phyloP scores from a whole-genome alignment of 2,888 invertebrate genomes.

The Aleiodes alternator region DNA sequence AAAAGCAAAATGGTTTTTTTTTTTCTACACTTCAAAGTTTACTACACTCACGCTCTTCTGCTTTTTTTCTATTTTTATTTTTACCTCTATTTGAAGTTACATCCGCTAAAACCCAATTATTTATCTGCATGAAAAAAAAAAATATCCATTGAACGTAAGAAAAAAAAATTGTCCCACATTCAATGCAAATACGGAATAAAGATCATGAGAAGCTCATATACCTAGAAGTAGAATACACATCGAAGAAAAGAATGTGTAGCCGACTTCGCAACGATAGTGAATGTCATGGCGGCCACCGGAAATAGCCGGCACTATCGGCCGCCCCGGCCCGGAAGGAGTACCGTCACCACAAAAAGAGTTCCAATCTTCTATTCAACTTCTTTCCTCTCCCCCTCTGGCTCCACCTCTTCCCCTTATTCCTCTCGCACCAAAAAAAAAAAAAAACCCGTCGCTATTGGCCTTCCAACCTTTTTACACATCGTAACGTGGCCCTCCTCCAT shows the following conservation, averaged over 20 bases:
- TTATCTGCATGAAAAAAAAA: slow-evolving; percentile 4
- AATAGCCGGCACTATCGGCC: slow-evolving; percentile 75
- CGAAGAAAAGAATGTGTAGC: slow-evolving; percentile 38
- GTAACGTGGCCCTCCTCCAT: slow-evolving; percentile 42
- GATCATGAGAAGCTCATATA: background rate
- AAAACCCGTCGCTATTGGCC: slow-evolving; percentile 20
- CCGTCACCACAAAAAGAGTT: slow-evolving; percentile 74
- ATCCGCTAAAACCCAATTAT: background rate
- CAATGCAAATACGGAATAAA: slow-evolving; percentile 24
- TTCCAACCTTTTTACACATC: slow-evolving; percentile 41
- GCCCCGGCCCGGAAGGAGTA: slow-evolving; percentile 71
- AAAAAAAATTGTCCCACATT: background rate
- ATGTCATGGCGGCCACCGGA: slow-evolving; percentile 73
- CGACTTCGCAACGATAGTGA: slow-evolving; percentile 64
- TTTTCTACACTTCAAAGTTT: too few relatives aligned
- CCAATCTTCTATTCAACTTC: slow-evolving; percentile 74
- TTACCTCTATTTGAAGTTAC: background rate
- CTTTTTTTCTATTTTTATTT: too few relatives aligned
- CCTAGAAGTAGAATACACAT: background rate
- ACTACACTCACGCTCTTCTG: too few relatives aligned
- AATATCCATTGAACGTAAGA: slow-evolving; percentile 6
- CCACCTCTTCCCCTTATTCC: slow-evolving; percentile 13
- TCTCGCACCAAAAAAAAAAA: background rate
- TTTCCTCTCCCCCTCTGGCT: slow-evolving; percentile 13
- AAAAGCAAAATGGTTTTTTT: too few relatives aligned